These are phyloP conservation scores for Neolamprologus sp. DNA, from an alignment of 2,113 vertebrate genomes.

Conservation along the genomic window DNA sequence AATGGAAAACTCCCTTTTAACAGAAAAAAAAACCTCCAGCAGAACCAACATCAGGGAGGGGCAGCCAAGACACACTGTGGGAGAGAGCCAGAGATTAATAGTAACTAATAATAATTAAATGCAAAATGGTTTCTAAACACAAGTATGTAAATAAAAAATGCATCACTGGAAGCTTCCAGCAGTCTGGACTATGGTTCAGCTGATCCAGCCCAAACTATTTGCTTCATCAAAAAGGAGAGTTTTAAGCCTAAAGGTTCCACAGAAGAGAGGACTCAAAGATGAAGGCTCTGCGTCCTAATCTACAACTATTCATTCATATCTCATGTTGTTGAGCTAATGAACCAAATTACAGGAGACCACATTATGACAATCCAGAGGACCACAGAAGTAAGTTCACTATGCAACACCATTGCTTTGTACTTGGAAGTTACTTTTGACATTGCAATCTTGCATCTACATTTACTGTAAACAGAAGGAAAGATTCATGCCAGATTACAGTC, in stretches of 20 bases:
- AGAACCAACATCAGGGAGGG: neutral
- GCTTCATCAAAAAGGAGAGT: neutral
- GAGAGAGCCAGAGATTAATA: neutral
- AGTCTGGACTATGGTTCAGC: neutral
- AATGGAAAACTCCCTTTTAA: neutral
- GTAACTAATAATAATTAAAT: neutral
- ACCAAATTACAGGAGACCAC: neutral
- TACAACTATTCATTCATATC: neutral
- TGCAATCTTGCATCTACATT: neutral
- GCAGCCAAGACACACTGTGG: neutral
- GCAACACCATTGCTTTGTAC: neutral
- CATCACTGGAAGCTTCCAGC: neutral
- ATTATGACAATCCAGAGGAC: neutral
- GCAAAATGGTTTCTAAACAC: neutral
- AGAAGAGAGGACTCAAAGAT: neutral
- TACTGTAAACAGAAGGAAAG: neutral
- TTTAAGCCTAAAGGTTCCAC: neutral
- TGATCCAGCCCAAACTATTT: neutral
- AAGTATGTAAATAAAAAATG: neutral
- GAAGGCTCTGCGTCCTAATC: neutral
- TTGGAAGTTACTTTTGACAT: neutral
- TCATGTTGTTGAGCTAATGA: neutral
- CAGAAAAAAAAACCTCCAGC: neutral
- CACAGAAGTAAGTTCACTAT: neutral
- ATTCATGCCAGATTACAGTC: neutral